Base-by-base conservation (phyloP, 2,797 vertebrate species). In the Vultur gryphus region DNA sequence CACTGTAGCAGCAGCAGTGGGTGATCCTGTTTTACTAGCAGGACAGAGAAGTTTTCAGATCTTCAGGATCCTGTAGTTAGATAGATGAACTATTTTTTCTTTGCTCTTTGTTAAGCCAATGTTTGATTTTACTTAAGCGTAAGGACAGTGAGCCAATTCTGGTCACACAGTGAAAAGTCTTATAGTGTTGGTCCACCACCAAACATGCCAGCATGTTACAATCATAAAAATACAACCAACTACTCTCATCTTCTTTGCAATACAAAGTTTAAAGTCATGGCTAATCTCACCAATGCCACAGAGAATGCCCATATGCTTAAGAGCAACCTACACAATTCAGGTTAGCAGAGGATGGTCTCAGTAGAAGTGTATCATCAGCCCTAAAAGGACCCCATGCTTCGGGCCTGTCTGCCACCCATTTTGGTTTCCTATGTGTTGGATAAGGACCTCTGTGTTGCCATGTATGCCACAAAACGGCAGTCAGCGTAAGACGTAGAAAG, bases 301-400 rank as follows among this genome's bases (percentile, higher is more conserved):
- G 59, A 59, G n/a, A 80, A 52, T 21, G 5, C 13, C 33, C 5
- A 2, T 4, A 15, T 51, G 16, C 7, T 72, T 39, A 10, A 19
- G 2, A 71, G 17, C 8, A 83, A 26, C 15, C 10, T 10, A 10
- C 10, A 46, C 5, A 26, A 13, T 13, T 52, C 11, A 31, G 16
- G 10, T 39, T 28, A 62, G 16, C 37, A 88, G 59, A 77, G 13
- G 14, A n/a, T 19, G 16, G 11, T 24, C 64, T 64, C 14, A 7
- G 28, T 5, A 28, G 33, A 67, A 72, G 67, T 9, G 3, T 16
- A 41, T 17, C 21, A 41, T 17, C 21, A 29, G 33, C 19, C 65
- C 46, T n/a, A n/a, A 76, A 55, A 69, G 6, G 33, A 43, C 9
- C 16, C 6, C 8, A 2, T 0, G 3, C 15, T 16, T 46, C 33